Percentiles rank a stretch among this genome's conserved stretches.
These are phyloP conservation scores for Xanthia togata DNA, from an alignment of 2,888 invertebrate genomes.

Conservation along the genomic window DNA sequence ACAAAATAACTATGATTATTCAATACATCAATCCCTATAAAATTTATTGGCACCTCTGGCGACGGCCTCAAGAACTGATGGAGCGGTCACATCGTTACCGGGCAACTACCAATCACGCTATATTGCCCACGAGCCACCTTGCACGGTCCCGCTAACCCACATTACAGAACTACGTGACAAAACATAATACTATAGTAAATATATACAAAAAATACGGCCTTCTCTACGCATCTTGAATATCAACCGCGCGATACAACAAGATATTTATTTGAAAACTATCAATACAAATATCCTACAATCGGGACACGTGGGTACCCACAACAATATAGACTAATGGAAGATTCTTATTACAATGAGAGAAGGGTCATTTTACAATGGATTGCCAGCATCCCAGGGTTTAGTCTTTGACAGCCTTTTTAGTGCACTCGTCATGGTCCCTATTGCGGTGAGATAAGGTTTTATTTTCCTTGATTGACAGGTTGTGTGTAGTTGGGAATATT, in stretches of 20 bases:
- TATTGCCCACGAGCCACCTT: conserved; percentile 19
- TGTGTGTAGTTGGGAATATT: conserved; percentile 32
- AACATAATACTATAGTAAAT: conserved; percentile 49
- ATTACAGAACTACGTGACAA: conserved; percentile 55
- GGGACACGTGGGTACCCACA: conserved; percentile 49
- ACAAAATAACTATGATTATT: conserved; percentile 3
- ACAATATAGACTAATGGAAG: conserved; percentile 53
- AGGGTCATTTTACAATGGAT: conserved; percentile 43
- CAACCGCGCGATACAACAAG: conserved; percentile 62
- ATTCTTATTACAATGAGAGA: conserved; percentile 46
- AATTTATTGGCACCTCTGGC: conserved; percentile 10
- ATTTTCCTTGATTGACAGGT: conserved; percentile 5
- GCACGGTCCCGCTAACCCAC: conserved; percentile 24
- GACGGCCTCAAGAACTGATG: conserved; percentile 14
- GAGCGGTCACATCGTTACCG: conserved; percentile 20
- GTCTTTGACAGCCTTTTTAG: conserved; percentile 24
- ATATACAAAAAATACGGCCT: conserved; percentile 48
- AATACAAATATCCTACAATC: conserved; percentile 67
- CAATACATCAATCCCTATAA: conserved; percentile 20
- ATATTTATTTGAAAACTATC: conserved; percentile 68
- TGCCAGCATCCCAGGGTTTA: conserved; percentile 28
- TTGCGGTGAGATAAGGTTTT: conserved; percentile 20
- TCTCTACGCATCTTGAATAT: conserved; percentile 66
- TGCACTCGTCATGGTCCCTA: conserved; percentile 17
- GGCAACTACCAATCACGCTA: conserved; percentile 17